Evolutionary conservation across 2,797 vertebrate genomes (phyloP), one percentile per base, ranked within the genome.

Genomic region (Sebastes ruberrimus): DNA sequence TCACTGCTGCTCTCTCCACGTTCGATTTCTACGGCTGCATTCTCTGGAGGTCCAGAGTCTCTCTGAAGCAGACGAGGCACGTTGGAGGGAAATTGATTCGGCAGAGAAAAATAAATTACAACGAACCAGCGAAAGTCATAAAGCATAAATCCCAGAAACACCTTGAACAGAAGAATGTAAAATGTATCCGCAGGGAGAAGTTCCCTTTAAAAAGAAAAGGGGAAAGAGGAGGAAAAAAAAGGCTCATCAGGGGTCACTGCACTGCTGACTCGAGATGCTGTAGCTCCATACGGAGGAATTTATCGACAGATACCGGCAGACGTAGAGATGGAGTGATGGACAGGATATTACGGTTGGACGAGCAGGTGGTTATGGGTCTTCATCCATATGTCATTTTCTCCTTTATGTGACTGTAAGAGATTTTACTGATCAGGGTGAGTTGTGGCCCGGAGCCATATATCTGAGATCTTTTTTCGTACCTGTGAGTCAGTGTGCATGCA

Each of bases 291-390:
- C 7, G 25, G 63, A 79, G 59, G 66, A 23, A 0, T 0, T 4
- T 77, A 72, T 74, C 2, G 22, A 78, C 78, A 30, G 83, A 76
- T 33, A 42, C 30, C 4, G 5, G 71, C 65, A 57, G 60, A 59
- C 32, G 66, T 10, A 74, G 61, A n/a, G 28, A 38, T 2, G 56
- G 38, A 67, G 72, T 76, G 86, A 82, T 78, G 79, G 87, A 56
- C 71, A 27, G 77, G 62, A 46, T 25, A 53, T 72, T 2, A 4
- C 20, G 67, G 67, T 16, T 42, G 74, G 65, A 38, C 52, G 72
- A 86, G 77, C 71, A 30, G 83, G 32, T 68, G 71, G 71, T 84
- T 77, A 71, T 62, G 74, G 63, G 63, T 77, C 72, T 81, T 79
- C 78, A 83, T 86, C 71, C 72, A 30, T 35, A 76, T 71, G 78